phyloP scores from a whole-genome alignment of 2,113 vertebrate species.

The Tupaia chinensis region DNA sequence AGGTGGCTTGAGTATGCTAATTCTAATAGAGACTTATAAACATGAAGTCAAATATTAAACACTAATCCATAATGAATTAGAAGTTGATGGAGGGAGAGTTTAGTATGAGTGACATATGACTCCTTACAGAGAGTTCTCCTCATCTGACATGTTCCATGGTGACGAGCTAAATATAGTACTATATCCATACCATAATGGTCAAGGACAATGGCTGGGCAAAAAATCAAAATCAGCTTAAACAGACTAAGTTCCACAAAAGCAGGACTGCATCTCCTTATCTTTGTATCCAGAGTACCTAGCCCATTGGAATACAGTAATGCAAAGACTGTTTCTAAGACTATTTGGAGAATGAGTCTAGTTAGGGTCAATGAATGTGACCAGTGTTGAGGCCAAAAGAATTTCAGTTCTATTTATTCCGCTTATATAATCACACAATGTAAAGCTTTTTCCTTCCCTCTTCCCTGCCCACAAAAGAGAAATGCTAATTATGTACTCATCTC shows the following conservation, averaged over 20 bases:
- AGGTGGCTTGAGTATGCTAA: not conserved
- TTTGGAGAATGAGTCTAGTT: not conserved
- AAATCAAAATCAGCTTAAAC: not conserved
- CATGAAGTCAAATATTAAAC: not conserved
- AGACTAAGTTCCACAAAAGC: not conserved
- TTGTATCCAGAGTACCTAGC: not conserved
- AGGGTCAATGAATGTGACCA: not conserved
- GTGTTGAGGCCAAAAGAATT: not conserved
- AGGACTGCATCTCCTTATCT: not conserved
- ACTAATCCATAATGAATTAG: not conserved
- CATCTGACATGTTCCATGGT: not conserved
- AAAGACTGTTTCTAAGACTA: constrained; percentile 16
- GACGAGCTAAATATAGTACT: not conserved
- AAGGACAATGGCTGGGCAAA: constrained; percentile 3
- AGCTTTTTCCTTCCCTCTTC: not conserved
- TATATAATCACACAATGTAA: not conserved
- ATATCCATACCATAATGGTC: not conserved
- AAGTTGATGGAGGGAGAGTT: not conserved
- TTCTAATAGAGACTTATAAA: not conserved
- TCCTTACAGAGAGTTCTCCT: not conserved
- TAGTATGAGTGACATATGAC: not conserved
- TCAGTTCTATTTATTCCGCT: not conserved
- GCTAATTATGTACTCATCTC: not conserved
- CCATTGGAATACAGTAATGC: not conserved
- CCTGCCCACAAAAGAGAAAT: constrained; percentile 35